Conservation (phyloP, 2,113 vertebrate species). For the Cynopterus brachyotis region DNA sequence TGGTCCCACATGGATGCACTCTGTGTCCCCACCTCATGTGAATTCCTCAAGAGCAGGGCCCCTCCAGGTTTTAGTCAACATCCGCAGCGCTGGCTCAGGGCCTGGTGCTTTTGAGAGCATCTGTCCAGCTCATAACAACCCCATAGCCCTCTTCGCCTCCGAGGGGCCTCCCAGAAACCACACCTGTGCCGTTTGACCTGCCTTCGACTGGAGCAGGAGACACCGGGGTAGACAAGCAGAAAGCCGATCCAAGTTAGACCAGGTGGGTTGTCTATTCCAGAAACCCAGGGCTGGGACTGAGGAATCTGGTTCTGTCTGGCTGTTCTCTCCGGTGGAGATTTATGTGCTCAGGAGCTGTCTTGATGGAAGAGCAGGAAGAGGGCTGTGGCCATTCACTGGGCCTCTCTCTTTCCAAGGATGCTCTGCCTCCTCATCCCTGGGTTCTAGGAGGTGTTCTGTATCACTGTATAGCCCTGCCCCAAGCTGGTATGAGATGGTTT, state of each 20-base stretch:
- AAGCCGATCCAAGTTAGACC: background rate
- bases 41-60: background rate
- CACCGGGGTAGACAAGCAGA: background rate
- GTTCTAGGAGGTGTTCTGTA: background rate
- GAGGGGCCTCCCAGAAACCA: background rate
- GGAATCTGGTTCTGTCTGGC: background rate
- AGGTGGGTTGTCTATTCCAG: background rate
- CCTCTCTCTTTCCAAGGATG: accelerated
- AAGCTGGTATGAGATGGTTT: background rate
- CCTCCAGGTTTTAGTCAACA: background rate
- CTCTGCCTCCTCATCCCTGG: background rate
- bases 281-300: background rate
- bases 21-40: accelerated
- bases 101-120: background rate
- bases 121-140: background rate
- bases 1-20: background rate
- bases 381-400: accelerated
- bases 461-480: background rate
- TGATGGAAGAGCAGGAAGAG: background rate
- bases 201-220: background rate
- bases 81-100: background rate
- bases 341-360: background rate
- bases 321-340: background rate
- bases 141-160: no score
- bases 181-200: background rate